Base-by-base conservation (phyloP, 2,888 invertebrate genomes). In the Mimachlamys varia region DNA sequence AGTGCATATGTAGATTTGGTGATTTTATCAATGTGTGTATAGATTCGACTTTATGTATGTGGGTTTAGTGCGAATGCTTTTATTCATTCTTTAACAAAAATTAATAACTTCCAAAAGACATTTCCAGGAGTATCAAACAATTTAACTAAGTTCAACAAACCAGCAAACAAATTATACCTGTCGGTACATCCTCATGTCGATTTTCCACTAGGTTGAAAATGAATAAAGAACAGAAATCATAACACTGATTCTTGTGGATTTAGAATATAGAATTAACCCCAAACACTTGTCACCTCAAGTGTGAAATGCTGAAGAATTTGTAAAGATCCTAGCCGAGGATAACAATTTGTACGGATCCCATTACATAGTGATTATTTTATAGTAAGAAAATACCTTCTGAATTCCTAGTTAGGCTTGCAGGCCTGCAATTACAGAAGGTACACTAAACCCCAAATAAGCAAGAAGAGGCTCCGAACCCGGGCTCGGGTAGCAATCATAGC, bases 211-310 rank as follows among this genome's bases (percentile, higher is more conserved):
- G 76, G 76, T 76, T 76, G 76, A 76, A 33, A 76, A 76, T 33
- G 76, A 76, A 76, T 76, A 76, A 76, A 76, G 76, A 76, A 27
- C 76, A 76, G 22, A 76, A 76, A 76, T 76, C 76, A 76, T 76
- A 76, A 76, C 22, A 33, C 27, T 76, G 76, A 33, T 76, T 76
- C 76, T 76, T 3, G 76, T 76, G 76, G 33, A 76, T 76, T 76
- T 0, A 76, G 33, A 15, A 76, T 27, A 76, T 13, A 76, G 76
- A 76, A 76, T 76, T 76, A 76, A 76, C 76, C 62, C 76, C 27
- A 76, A 76, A 76, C 76, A 76, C 76, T 76, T 76, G 76, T 76
- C 76, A 76, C 76, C 76, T 27, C 22, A 0, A 76, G 76, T 76
- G 76, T 76, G 76, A 76, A 76, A 76, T 76, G 76, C 15, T 76